phyloP scores from a whole-genome alignment of 2,113 vertebrate species.

The Gallinago undulata region DNA sequence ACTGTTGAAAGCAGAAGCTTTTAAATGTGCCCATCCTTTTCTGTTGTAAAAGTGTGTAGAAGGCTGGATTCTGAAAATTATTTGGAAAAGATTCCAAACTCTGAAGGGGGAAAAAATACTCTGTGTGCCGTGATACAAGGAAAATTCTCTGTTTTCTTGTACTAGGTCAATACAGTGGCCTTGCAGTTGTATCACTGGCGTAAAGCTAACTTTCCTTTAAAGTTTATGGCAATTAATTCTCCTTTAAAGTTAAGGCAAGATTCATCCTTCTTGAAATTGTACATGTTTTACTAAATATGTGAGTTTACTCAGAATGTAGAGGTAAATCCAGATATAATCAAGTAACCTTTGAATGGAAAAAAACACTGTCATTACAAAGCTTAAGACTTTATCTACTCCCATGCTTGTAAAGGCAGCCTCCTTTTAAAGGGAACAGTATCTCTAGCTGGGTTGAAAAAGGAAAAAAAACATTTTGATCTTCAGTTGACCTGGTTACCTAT shows the following conservation, averaged over 20 bases:
- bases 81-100: neutral
- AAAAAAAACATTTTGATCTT: neutral
- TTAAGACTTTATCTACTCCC: neutral
- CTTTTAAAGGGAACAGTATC: neutral
- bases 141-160: neutral
- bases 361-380: neutral
- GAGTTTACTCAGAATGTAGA: neutral
- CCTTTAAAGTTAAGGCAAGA: no score
- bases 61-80: neutral
- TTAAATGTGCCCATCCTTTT: neutral
- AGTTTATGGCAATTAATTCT: neutral
- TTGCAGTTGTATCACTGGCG: neutral
- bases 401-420: neutral
- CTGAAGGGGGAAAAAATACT: neutral
- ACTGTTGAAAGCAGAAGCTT: neutral
- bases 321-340: neutral
- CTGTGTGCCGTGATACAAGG: neutral
- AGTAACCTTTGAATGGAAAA: neutral
- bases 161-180: neutral
- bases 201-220: neutral
- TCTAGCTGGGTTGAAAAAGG: neutral
- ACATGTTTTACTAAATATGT: neutral
- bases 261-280: neutral
- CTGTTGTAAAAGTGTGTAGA: neutral
- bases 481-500: neutral